phyloP scores from a whole-genome alignment of 1,140 invertebrate species.

The Tetraneura akinire region DNA sequence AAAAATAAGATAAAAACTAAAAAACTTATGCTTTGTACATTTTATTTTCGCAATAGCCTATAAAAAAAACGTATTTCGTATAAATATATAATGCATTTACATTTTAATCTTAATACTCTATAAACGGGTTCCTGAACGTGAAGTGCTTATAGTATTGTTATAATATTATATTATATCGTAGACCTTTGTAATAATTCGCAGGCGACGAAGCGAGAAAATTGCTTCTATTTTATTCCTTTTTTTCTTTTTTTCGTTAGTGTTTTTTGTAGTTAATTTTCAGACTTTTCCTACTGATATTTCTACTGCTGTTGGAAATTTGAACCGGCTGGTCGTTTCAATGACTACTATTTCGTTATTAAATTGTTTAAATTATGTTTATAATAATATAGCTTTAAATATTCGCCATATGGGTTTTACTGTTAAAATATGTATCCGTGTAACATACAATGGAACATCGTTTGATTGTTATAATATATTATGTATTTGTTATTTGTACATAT shows the following conservation, averaged over 20 bases:
- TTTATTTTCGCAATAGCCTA: background rate
- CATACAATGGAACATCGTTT: background rate
- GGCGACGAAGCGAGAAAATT: background rate
- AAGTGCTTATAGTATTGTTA: background rate
- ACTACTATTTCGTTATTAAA: constrained; percentile 27
- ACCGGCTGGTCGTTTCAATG: background rate
- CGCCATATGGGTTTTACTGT: constrained; percentile 6
- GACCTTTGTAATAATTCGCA: background rate
- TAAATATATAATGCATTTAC: background rate
- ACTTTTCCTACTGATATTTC: background rate
- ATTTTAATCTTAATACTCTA: background rate
- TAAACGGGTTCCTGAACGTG: background rate
- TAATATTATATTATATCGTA: background rate
- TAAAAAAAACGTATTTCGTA: background rate
- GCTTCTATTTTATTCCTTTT: background rate
- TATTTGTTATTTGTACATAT: constrained; percentile 9
- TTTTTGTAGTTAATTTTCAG: constrained; percentile 1
- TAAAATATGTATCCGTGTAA: background rate
- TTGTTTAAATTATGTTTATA: constrained; percentile 23
- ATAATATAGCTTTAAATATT: constrained; percentile 21
- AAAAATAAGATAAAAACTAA: background rate
- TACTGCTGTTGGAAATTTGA: background rate
- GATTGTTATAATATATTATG: too few relatives aligned
- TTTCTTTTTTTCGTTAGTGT: background rate
- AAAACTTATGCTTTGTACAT: background rate